A percentile compares a stretch with the other conserved stretches of the same genome.
Conservation (phyloP, 2,888 invertebrate species). For the Spatulosminthurus flaviceps region DNA sequence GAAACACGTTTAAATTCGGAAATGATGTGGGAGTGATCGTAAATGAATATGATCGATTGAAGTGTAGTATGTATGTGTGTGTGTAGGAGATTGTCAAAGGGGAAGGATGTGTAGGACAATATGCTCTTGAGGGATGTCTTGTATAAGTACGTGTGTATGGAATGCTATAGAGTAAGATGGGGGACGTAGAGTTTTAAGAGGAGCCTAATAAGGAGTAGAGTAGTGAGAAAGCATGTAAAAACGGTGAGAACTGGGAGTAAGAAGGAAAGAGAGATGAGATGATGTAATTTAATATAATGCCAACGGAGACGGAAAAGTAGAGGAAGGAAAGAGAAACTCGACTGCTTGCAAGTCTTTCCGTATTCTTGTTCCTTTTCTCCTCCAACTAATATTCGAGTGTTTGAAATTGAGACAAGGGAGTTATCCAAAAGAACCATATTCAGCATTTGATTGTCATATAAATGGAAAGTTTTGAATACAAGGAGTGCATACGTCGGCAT, state of each 20-base stretch:
- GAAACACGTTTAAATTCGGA: slow-evolving; percentile 20
- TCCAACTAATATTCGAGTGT: slow-evolving; percentile 46
- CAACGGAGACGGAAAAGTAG: slow-evolving; percentile 28
- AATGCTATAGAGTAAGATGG: no score
- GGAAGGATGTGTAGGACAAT: slow-evolving; percentile 7
- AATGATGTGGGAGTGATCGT: slow-evolving; percentile 29
- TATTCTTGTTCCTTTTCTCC: background rate
- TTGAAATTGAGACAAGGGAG: slow-evolving; percentile 49
- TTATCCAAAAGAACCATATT: slow-evolving; percentile 45
- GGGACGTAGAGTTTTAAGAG: background rate
- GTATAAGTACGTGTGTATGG: background rate
- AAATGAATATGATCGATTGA: slow-evolving; percentile 37
- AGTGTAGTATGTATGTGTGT: no score
- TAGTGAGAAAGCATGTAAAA: background rate
- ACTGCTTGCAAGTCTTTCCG: slow-evolving; percentile 23
- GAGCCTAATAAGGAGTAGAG: background rate
- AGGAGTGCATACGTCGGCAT: slow-evolving; percentile 55
- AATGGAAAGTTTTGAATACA: slow-evolving; percentile 50
- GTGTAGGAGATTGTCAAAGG: background rate
- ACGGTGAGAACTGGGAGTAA: background rate
- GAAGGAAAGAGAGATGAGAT: slow-evolving; percentile 15
- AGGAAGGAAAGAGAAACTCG: slow-evolving; percentile 24
- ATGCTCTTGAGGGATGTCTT: background rate
- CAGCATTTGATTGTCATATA: slow-evolving; percentile 56
- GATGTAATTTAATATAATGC: slow-evolving; percentile 47